These are phyloP conservation scores for Danaus chrysippus DNA, from an alignment of 2,888 invertebrate genomes.

Conservation along the genomic window DNA sequence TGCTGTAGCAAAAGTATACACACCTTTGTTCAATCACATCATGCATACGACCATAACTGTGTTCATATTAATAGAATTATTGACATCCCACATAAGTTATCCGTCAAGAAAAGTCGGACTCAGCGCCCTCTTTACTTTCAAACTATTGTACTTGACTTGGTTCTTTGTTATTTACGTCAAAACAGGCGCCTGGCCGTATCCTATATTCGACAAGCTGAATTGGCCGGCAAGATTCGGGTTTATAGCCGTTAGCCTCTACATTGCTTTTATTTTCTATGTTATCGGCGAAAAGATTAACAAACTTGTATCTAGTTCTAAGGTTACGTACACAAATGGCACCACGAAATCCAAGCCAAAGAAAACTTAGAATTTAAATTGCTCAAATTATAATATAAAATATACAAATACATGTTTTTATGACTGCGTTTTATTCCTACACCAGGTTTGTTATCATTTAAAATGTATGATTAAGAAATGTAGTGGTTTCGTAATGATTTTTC, in stretches of 20 bases:
- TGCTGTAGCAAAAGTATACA: constrained; percentile 84
- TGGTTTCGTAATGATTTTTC: too few relatives aligned
- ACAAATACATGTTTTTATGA: too few relatives aligned
- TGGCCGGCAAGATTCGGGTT: constrained; percentile 84
- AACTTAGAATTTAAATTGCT: too few relatives aligned
- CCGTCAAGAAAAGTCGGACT: constrained; percentile 83
- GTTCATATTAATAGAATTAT: constrained; percentile 86
- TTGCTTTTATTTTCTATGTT: constrained; percentile 81
- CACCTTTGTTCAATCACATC: constrained; percentile 92
- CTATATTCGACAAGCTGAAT: constrained; percentile 87
- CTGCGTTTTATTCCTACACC: too few relatives aligned
- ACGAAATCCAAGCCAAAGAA: constrained; percentile 23
- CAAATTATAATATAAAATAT: too few relatives aligned
- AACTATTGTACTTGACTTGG: constrained; percentile 84
- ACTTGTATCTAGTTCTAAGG: constrained; percentile 76
- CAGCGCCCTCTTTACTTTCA: constrained; percentile 76
- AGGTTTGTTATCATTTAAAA: too few relatives aligned
- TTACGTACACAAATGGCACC: constrained; percentile 28
- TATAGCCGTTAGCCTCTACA: constrained; percentile 78
- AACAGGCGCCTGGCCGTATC: constrained; percentile 93
- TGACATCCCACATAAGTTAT: constrained; percentile 84
- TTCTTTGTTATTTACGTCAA: constrained; percentile 82
- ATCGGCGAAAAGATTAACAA: constrained; percentile 85
- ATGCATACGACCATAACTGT: constrained; percentile 91
- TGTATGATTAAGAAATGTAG: too few relatives aligned